A percentile compares a stretch with the other conserved stretches of the same genome.
Evolutionary conservation across 2,113 vertebrate genomes (phyloP).

Genomic region (Heptranchias perlo): DNA sequence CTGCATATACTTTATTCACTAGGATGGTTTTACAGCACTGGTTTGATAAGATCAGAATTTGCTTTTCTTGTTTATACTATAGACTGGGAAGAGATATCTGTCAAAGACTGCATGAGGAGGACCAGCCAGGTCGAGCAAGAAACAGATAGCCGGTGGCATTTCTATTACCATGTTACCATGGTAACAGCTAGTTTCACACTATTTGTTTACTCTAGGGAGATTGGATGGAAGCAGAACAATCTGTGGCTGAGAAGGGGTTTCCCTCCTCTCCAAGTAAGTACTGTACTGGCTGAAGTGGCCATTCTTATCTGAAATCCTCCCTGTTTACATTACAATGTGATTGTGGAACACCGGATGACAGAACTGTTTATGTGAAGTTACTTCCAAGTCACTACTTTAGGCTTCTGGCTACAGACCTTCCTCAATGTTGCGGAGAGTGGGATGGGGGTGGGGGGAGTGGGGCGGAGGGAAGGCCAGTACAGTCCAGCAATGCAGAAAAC

Average conservation of each 20-base stretch:
- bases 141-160: not conserved
- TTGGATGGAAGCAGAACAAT: not conserved
- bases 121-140: not conserved
- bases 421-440: not conserved
- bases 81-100: not conserved
- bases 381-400: not conserved
- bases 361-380: not conserved
- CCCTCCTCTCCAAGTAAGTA: not conserved
- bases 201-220: not conserved
- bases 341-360: not conserved
- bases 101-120: not conserved
- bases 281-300: not conserved
- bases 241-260: too few relatives aligned
- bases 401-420: not conserved
- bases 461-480: not conserved
- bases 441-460: too few relatives aligned
- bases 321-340: not conserved
- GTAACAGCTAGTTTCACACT: not conserved
- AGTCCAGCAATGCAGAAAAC: not conserved
- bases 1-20: not conserved
- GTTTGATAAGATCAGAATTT: not conserved
- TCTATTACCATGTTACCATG: not conserved
- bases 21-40: not conserved
- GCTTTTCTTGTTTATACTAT: not conserved
- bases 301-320: not conserved